These are phyloP conservation scores for Drusus annulatus DNA, from an alignment of 1,140 invertebrate species.

Conservation along the genomic window DNA sequence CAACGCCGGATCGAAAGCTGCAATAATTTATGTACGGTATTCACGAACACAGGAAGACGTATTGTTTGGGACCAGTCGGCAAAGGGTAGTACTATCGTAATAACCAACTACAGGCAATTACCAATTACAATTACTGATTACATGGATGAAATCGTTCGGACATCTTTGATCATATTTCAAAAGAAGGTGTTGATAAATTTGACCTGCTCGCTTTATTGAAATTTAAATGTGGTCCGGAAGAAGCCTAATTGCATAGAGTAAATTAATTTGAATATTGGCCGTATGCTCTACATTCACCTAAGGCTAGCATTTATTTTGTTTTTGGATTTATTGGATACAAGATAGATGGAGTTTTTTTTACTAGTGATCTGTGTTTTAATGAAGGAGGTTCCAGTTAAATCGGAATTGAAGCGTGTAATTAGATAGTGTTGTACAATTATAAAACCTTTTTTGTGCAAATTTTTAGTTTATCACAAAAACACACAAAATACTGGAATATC, in stretches of 20 bases:
- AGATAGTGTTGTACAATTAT: too few relatives aligned
- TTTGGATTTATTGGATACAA: constrained; percentile 1
- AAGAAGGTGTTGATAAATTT: constrained; percentile 32
- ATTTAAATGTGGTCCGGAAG: constrained; percentile 18
- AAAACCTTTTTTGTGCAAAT: too few relatives aligned
- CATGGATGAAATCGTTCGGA: background rate
- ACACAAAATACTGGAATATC: too few relatives aligned
- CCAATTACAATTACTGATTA: constrained; percentile 21
- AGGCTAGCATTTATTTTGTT: constrained; percentile 8
- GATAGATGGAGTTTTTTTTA: constrained; percentile 5
- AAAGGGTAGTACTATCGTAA: constrained; percentile 7
- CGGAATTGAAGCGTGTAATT: too few relatives aligned
- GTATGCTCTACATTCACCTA: background rate
- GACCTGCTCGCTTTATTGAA: constrained; percentile 14
- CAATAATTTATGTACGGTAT: constrained; percentile 2
- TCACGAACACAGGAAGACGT: background rate
- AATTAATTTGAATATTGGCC: background rate
- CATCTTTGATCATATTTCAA: constrained; percentile 11
- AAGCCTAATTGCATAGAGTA: constrained; percentile 10
- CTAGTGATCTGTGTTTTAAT: constrained; percentile 2
- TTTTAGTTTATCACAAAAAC: too few relatives aligned
- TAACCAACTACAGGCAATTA: background rate
- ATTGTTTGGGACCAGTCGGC: constrained; percentile 1
- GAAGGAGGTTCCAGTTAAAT: background rate
- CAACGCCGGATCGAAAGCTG: constrained; percentile 7